Conservation (phyloP, 2,888 invertebrate genomes). For the Ochropacha duplaris region DNA sequence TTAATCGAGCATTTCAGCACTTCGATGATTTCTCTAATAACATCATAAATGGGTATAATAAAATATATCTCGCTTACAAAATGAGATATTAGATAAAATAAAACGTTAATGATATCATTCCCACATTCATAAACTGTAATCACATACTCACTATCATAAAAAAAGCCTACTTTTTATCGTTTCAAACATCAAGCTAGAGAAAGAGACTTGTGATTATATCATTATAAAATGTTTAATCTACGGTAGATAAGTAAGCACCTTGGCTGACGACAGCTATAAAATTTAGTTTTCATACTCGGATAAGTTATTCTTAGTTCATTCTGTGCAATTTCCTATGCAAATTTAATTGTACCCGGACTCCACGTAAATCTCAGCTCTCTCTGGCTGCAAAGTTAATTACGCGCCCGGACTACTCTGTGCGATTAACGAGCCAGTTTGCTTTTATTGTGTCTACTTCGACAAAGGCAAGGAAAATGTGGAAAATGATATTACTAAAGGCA, state of each 20-base stretch:
- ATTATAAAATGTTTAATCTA: constrained; percentile 26
- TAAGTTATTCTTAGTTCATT: constrained; percentile 78
- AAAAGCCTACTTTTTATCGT: background rate
- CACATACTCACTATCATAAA: background rate
- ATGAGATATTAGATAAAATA: background rate
- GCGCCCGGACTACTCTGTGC: constrained; percentile 62
- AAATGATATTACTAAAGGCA: constrained; percentile 55
- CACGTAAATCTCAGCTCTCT: constrained; percentile 78
- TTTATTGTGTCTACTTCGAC: constrained; percentile 76
- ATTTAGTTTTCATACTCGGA: constrained; percentile 61
- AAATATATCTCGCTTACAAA: too few relatives aligned
- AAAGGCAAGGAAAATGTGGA: constrained; percentile 64
- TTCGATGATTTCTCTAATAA: background rate
- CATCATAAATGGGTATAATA: constrained; percentile 24
- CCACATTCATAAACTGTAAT: constrained; percentile 1
- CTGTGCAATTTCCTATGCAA: constrained; percentile 82
- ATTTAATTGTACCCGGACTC: constrained; percentile 80
- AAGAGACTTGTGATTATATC: background rate
- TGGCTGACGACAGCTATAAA: constrained; percentile 57
- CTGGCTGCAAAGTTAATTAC: constrained; percentile 80
- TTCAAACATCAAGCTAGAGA: background rate
- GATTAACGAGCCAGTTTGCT: constrained; percentile 74
- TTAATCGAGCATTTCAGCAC: too few relatives aligned
- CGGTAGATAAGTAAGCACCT: constrained; percentile 8
- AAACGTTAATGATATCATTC: background rate